Evolutionary conservation across 2,888 invertebrate genomes (phyloP), one percentile per base, ranked within the genome.

Genomic region (Tenthredo notha): DNA sequence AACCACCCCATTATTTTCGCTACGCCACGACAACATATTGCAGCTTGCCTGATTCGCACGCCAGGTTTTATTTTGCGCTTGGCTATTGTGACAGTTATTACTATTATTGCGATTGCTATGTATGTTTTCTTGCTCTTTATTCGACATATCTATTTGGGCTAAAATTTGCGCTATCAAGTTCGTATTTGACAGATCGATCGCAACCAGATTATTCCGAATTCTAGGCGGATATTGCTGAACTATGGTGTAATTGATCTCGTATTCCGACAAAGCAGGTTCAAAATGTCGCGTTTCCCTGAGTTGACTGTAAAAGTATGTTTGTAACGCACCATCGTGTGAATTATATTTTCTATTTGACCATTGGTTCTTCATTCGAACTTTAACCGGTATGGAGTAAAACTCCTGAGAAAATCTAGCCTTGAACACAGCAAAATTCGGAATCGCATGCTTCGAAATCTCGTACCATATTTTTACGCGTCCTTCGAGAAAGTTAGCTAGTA

Each of bases 251-350:
- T 85, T 85, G 21, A 85, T 65, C 47, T 82, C 85, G 40, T 80
- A 85, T 12, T 85, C 82, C 4, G 82, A 21, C 72, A 85, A 58
- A 1, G 29, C n/a, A 1, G 85, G 80, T 15, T 58, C 61, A 58
- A 83, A 85, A 47, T 82, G 65, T 25, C 43, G 58, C 2, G 85
- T n/a, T 47, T 85, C 84, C n/a, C 84, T 40, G 40, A 67, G 4
- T 40, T 86, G 85, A 3, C 21, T 67, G 29, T 84, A 86, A 61
- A 74, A 85, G 50, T 85, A 85, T 21, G 72, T 61, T 58, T 85
- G 65, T 15, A 85, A 18, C 33, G 82, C 58, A 1, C 75, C 74
- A 12, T 82, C 75, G n/a, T 21, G 61, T 58, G 43, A 10, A 3
- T 54, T 74, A 18, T 83, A 83, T 58, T 61, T 33, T 54, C 75